Conservation (phyloP, 2,888 invertebrate species). For the Cepaea hortensis region DNA sequence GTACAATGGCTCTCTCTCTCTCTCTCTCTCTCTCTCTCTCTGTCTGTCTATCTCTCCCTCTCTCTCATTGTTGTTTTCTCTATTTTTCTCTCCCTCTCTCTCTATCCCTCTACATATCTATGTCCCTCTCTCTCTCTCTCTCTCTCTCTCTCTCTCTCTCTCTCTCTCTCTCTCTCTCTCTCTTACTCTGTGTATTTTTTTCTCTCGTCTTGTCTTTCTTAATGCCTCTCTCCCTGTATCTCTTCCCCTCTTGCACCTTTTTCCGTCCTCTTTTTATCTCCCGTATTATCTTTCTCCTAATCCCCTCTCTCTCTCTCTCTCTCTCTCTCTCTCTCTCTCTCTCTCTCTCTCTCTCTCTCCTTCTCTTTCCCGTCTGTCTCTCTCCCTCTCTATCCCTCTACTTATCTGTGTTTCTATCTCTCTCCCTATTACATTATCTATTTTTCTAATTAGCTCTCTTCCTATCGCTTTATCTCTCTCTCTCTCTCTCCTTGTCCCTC, state of each 20-base stretch:
- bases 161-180: not conserved
- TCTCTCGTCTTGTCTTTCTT: not conserved
- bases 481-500: conserved; percentile 5
- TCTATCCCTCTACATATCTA: not conserved
- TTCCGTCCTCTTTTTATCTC: not conserved
- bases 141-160: not conserved
- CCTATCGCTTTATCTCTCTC: too few species aligned
- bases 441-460: too few species aligned
- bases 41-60: not conserved
- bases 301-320: too few species aligned
- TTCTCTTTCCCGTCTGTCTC: not conserved
- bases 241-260: not conserved
- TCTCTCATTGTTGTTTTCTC: not conserved
- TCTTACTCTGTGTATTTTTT: not conserved
- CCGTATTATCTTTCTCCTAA: too few species aligned
- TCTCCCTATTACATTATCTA: too few species aligned
- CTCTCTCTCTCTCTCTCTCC: not conserved
- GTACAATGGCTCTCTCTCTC: not conserved
- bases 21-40: conserved; percentile 1
- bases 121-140: not conserved
- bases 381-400: not conserved
- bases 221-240: not conserved
- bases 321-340: too few species aligned
- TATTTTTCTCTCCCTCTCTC: not conserved
- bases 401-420: not conserved